Evolutionary conservation across 2,888 invertebrate species (phyloP).

Genomic region (Gymnocheta viridis): DNA sequence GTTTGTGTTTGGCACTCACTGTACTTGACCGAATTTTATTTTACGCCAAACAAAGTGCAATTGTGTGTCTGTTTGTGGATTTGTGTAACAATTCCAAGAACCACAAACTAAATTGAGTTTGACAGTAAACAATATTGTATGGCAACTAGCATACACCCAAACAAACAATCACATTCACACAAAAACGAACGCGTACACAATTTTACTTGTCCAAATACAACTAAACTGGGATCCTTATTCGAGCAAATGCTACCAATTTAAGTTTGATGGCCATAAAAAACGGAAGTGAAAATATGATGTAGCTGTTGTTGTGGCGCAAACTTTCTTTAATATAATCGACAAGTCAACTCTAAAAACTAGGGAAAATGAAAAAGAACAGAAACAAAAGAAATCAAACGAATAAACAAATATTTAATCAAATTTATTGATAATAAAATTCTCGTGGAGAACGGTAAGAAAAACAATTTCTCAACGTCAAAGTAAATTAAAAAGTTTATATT

Average conservation of each 20-base stretch:
- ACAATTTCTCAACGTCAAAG: constrained; percentile 15
- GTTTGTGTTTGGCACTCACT: not conserved
- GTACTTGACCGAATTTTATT: constrained; percentile 17
- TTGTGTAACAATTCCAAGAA: constrained; percentile 43
- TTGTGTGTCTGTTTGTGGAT: constrained; percentile 20
- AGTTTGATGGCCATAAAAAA: constrained; percentile 37
- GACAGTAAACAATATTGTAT: constrained; percentile 62
- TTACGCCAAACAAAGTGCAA: constrained; percentile 5
- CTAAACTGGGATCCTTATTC: constrained; percentile 19
- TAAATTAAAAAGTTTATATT: constrained; percentile 27
- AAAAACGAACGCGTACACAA: not conserved
- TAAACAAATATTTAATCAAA: constrained; percentile 50
- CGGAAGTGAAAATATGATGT: constrained; percentile 45
- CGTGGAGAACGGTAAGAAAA: not conserved
- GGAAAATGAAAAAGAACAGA: not conserved
- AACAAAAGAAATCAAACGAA: constrained; percentile 20
- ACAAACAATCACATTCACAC: not conserved
- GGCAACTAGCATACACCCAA: not conserved
- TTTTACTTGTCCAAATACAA: not conserved
- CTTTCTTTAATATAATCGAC: constrained; percentile 34
- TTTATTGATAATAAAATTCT: constrained; percentile 18
- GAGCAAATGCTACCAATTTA: constrained; percentile 53
- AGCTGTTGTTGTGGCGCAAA: constrained; percentile 6
- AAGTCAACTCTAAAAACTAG: not conserved
- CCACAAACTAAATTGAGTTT: constrained; percentile 67